Conservation (phyloP, 2,888 invertebrate species). For the Rotaria sp. region DNA sequence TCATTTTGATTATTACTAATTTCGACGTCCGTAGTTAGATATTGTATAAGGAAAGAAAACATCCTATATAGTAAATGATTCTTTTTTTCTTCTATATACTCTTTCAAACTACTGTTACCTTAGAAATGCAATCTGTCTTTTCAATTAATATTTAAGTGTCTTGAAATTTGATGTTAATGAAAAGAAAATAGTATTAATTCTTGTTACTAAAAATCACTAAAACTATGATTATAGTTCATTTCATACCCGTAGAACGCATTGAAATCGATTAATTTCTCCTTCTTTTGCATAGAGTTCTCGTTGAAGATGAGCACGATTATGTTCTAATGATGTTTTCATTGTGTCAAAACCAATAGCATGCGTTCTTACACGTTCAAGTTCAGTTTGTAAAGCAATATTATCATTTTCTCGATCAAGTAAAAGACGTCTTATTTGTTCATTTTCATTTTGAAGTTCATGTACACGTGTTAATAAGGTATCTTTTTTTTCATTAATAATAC, state of each 20-base stretch:
- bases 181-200: too few relatives aligned
- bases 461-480: background rate
- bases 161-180: too few relatives aligned
- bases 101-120: too few relatives aligned
- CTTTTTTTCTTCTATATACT: too few relatives aligned
- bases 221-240: background rate
- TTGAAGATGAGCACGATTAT: constrained; percentile 38
- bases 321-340: constrained; percentile 36
- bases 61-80: too few relatives aligned
- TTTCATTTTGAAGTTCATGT: constrained; percentile 14
- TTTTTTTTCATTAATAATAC: background rate
- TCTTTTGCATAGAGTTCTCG: constrained; percentile 34
- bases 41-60: too few relatives aligned
- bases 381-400: background rate
- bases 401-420: constrained; percentile 19
- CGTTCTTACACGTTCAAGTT: background rate
- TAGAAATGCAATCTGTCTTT: too few relatives aligned
- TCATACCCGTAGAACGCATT: constrained; percentile 33
- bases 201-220: too few relatives aligned
- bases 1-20: too few relatives aligned
- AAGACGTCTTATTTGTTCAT: background rate
- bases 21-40: too few relatives aligned
- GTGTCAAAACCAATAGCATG: constrained; percentile 16
- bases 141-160: too few relatives aligned
- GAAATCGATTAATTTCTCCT: constrained; percentile 37